Conservation (phyloP, 1,140 invertebrate genomes). For the Drosophila nigromelanica region DNA sequence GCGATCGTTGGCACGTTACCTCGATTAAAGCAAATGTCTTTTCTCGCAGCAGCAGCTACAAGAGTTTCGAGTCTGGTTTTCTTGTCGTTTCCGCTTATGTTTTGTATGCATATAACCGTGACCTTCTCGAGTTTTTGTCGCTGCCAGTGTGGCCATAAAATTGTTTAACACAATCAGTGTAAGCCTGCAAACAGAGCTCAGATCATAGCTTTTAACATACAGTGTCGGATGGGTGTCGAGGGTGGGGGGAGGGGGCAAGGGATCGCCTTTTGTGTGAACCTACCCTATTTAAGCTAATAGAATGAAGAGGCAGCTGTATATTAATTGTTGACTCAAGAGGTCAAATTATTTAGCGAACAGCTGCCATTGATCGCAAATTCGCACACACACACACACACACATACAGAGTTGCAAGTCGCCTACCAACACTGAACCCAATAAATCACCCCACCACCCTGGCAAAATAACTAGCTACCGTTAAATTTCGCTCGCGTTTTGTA, state of each 20-base stretch:
- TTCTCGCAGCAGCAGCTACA: slow-evolving; percentile 30
- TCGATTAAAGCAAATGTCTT: slow-evolving; percentile 68
- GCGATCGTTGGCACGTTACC: slow-evolving; percentile 74
- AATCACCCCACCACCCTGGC: not conserved
- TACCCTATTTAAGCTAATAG: slow-evolving; percentile 60
- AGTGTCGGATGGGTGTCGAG: not conserved
- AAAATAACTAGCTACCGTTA: slow-evolving; percentile 59
- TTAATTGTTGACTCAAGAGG: slow-evolving; percentile 76
- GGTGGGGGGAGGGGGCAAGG: slow-evolving; percentile 27
- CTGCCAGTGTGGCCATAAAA: slow-evolving; percentile 57
- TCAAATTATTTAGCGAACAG: slow-evolving; percentile 76
- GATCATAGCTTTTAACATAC: slow-evolving; percentile 31
- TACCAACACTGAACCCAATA: not conserved
- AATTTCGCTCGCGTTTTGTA: slow-evolving; percentile 67
- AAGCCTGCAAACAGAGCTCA: slow-evolving; percentile 13
- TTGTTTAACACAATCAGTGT: slow-evolving; percentile 20
- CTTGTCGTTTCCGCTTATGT: slow-evolving; percentile 49
- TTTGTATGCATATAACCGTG: slow-evolving; percentile 73
- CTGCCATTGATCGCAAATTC: slow-evolving; percentile 76
- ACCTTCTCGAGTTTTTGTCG: slow-evolving; percentile 60
- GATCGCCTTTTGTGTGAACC: slow-evolving; percentile 14
- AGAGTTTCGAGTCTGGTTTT: slow-evolving; percentile 57
- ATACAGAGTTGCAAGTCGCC: not conserved
- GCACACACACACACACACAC: slow-evolving; percentile 26
- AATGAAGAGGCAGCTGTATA: slow-evolving; percentile 59